phyloP scores from a whole-genome alignment of 1,140 invertebrate species.

The Elymnias hypermnestra region DNA sequence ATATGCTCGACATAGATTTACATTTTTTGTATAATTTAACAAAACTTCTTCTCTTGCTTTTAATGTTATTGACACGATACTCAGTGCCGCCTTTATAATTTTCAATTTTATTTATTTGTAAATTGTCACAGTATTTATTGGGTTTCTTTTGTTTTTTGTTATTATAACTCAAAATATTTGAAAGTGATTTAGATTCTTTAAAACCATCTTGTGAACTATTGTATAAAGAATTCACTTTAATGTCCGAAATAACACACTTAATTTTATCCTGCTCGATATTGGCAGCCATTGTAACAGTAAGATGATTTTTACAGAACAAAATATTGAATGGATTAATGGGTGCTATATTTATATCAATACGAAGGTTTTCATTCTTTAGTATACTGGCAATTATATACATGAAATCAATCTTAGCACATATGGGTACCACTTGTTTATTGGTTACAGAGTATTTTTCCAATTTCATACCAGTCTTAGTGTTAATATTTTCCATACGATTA shows the following conservation, averaged over 20 bases:
- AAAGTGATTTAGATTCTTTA: background rate
- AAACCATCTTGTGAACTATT: background rate
- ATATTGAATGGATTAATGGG: background rate
- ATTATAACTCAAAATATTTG: background rate
- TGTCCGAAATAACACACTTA: background rate
- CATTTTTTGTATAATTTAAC: conserved; percentile 53
- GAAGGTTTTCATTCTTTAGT: background rate
- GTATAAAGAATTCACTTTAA: background rate
- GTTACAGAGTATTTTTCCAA: conserved; percentile 15
- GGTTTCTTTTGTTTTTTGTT: background rate
- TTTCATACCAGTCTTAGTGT: conserved; percentile 11
- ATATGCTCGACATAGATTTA: conserved; percentile 46
- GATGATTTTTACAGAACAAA: background rate
- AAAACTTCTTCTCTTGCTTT: conserved; percentile 32
- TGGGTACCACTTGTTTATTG: background rate
- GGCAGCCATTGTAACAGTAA: background rate
- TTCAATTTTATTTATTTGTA: conserved; percentile 1
- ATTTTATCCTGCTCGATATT: background rate
- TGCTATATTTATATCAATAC: background rate
- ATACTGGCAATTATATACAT: background rate
- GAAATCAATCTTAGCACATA: background rate
- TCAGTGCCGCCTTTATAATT: conserved; percentile 6
- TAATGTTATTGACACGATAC: conserved; percentile 5
- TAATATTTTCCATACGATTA: too few relatives aligned
- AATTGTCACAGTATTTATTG: background rate